Conservation (phyloP, 1,140 invertebrate genomes). For the Maconellicoccus hirsutus region DNA sequence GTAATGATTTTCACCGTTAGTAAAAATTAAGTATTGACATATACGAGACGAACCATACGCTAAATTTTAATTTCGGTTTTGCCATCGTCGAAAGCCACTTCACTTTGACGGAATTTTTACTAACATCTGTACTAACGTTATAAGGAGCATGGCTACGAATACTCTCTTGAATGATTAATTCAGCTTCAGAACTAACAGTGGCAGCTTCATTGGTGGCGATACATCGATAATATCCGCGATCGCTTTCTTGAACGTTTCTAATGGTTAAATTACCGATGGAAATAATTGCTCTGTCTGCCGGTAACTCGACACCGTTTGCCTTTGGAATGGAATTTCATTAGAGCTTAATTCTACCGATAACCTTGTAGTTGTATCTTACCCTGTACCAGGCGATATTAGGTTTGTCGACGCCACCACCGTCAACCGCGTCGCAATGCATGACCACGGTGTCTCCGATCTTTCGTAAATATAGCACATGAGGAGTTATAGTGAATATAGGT, state of each 20-base stretch:
- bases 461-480: constrained; percentile 66
- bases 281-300: constrained; percentile 42
- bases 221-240: constrained; percentile 85
- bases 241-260: constrained; percentile 63
- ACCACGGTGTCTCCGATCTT: constrained; percentile 67
- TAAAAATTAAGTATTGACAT: background rate
- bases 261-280: constrained; percentile 80
- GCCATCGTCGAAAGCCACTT: constrained; percentile 45
- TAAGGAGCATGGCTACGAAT: constrained; percentile 79
- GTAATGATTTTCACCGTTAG: too few relatives aligned
- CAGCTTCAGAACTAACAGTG: constrained; percentile 72
- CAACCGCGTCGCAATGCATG: constrained; percentile 69
- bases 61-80: background rate
- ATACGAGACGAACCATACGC: background rate
- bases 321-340: background rate
- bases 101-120: constrained; percentile 61
- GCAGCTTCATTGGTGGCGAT: constrained; percentile 83
- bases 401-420: constrained; percentile 56
- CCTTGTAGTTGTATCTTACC: constrained; percentile 42
- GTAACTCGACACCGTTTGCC: background rate
- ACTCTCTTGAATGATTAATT: constrained; percentile 74
- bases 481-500: constrained; percentile 60
- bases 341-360: too few relatives aligned
- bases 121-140: constrained; percentile 71
- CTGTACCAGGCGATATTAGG: constrained; percentile 76